These are phyloP conservation scores for Gallinago paraguaiae DNA, from an alignment of 2,113 vertebrate genomes.

Conservation along the genomic window DNA sequence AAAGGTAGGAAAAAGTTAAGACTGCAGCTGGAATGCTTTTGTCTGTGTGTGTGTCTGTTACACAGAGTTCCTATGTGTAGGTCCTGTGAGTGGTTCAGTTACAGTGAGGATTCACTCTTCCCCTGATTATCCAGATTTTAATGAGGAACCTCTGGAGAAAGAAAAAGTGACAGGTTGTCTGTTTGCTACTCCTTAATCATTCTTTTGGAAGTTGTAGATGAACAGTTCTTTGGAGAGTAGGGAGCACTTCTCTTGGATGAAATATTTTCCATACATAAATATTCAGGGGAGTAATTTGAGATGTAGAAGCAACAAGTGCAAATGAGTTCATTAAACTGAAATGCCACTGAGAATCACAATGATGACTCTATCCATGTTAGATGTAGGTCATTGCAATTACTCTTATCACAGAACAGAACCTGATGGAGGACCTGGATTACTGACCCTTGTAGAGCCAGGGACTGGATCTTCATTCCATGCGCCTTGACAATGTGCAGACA, in stretches of 20 bases:
- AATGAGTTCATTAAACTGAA: constrained; percentile 4
- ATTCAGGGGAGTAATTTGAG: not conserved
- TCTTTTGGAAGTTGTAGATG: not conserved
- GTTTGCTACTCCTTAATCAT: not conserved
- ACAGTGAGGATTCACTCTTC: not conserved
- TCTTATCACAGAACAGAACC: not conserved
- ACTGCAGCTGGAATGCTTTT: not conserved
- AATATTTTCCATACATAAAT: not conserved
- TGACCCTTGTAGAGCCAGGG: not conserved
- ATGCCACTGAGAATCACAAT: not conserved
- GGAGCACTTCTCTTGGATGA: not conserved
- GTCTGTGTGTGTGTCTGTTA: not conserved
- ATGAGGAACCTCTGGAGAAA: not conserved
- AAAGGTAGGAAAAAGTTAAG: not conserved
- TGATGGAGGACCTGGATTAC: not conserved
- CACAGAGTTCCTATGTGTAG: not conserved
- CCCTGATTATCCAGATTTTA: not conserved
- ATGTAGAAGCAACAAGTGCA: not conserved
- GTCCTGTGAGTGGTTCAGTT: not conserved
- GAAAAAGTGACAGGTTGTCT: not conserved
- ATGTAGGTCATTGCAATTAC: not conserved
- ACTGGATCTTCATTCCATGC: not conserved
- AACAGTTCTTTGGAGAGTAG: not conserved
- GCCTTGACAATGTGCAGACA: not conserved
- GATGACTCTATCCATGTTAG: not conserved